A percentile compares a stretch with the other conserved stretches of the same genome.
phyloP scores from a whole-genome alignment of 2,113 vertebrate species.

The Oncorhynchus clarkii region DNA sequence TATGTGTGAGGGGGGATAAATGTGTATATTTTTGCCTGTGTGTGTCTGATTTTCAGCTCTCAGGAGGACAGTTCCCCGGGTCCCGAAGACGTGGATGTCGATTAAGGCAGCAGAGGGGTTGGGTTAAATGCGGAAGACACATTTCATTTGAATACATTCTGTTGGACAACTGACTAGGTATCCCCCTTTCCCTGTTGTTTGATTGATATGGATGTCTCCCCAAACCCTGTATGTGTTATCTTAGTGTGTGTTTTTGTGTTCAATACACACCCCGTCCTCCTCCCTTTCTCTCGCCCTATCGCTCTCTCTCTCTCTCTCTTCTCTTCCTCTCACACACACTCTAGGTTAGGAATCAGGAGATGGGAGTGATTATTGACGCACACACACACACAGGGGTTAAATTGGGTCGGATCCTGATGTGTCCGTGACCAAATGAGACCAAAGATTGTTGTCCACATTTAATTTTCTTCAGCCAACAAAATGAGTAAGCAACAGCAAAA shows the following conservation, averaged over 20 bases:
- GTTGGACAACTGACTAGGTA: no score
- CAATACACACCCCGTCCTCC: background rate
- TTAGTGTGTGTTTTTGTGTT: background rate
- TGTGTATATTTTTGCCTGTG: background rate
- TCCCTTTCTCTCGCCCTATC: background rate
- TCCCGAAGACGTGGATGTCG: no score
- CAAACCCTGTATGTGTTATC: conserved; percentile 3
- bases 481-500: no score
- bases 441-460: no score
- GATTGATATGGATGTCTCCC: background rate
- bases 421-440: no score
- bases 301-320: background rate
- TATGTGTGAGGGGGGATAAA: background rate
- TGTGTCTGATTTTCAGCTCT: conserved; percentile 6
- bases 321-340: background rate
- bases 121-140: no score
- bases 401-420: no score
- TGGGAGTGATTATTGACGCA: background rate
- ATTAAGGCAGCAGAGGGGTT: no score
- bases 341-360: background rate
- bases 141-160: no score
- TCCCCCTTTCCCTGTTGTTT: background rate
- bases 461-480: no score
- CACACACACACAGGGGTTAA: background rate
- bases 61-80: background rate